phyloP scores from a whole-genome alignment of 2,888 invertebrate species.

The Argyra leucocephala region DNA sequence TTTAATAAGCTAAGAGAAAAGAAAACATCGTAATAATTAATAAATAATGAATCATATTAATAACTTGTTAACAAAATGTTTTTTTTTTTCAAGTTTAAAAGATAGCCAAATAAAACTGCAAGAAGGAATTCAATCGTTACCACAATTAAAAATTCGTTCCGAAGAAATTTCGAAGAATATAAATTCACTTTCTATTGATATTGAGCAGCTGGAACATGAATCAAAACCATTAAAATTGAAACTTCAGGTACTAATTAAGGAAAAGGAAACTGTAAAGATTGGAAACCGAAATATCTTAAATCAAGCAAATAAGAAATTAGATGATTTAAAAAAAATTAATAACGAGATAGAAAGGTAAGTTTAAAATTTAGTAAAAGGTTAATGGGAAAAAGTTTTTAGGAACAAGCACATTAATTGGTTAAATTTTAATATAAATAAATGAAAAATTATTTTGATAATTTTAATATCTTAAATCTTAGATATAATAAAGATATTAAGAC shows the following conservation, averaged over 20 bases:
- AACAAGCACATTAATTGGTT: not conserved
- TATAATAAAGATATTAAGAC: slow-evolving; percentile 48
- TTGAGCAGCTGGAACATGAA: slow-evolving; percentile 41
- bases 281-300: slow-evolving; percentile 30
- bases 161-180: slow-evolving; percentile 30
- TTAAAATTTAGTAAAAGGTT: not conserved
- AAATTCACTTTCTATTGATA: slow-evolving; percentile 37
- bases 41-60: not conserved
- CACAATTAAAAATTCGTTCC: slow-evolving; percentile 37
- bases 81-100: slow-evolving; percentile 43
- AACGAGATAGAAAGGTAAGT: slow-evolving; percentile 29
- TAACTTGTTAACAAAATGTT: not conserved
- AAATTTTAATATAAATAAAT: too few species aligned
- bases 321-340: slow-evolving; percentile 32
- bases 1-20: slow-evolving; percentile 38
- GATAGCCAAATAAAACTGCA: slow-evolving; percentile 62
- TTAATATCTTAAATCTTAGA: too few species aligned
- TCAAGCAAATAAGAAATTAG: slow-evolving; percentile 30
- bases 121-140: slow-evolving; percentile 47
- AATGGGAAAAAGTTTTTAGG: not conserved
- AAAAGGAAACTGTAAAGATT: slow-evolving; percentile 33
- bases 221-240: slow-evolving; percentile 39
- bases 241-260: slow-evolving; percentile 38
- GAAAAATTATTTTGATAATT: too few species aligned
- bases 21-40: slow-evolving; percentile 31